Conservation (phyloP, 2,888 invertebrate genomes). For the Acleris sparsana region DNA sequence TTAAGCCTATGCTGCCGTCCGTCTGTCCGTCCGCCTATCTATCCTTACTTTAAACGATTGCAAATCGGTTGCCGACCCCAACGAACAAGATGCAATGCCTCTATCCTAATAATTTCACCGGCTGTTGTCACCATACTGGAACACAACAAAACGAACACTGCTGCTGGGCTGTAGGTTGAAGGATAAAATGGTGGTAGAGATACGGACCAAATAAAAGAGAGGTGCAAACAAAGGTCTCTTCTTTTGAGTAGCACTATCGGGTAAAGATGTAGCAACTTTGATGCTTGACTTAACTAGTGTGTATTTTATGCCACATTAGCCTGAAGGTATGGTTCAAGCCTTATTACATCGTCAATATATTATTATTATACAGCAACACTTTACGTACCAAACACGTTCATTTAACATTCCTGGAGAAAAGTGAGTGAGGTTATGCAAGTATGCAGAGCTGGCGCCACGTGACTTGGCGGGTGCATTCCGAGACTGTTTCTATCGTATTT, state of each 20-base stretch:
- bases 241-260: neutral
- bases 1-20: no score
- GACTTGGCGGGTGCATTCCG: neutral
- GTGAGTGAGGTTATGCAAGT: neutral
- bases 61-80: no score
- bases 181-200: no score
- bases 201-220: no score
- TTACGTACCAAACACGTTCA: slow-evolving; percentile 1
- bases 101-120: no score
- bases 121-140: no score
- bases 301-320: neutral
- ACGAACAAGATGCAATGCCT: no score
- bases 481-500: neutral
- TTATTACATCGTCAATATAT: neutral
- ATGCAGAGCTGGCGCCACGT: slow-evolving; percentile 2
- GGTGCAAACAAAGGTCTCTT: no score
- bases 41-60: no score
- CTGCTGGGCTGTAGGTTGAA: no score
- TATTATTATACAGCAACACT: neutral
- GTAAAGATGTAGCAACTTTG: neutral
- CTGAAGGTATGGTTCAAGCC: neutral
- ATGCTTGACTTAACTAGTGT: neutral
- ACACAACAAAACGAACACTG: no score
- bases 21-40: no score
- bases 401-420: neutral